These are phyloP conservation scores for Gambelia wislizenii DNA, from an alignment of 2,797 vertebrate species.

Conservation along the genomic window DNA sequence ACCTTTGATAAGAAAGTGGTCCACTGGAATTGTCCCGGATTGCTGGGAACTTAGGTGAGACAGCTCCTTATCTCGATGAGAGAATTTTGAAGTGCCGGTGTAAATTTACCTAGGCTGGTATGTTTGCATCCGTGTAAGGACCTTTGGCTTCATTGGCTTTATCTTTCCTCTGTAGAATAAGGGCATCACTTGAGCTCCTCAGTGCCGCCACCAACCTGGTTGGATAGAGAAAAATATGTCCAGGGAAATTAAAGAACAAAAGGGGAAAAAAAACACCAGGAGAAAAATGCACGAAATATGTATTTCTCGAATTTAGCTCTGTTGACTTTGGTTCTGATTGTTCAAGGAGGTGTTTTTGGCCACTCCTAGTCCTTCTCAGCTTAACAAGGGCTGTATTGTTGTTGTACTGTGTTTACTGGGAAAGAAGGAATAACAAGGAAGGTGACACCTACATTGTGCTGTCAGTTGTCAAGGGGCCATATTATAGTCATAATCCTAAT, in stretches of 20 bases:
- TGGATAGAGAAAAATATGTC: constrained; percentile 68
- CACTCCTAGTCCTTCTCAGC: constrained; percentile 60
- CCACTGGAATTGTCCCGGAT: constrained; percentile 64
- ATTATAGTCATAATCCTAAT: constrained; percentile 53
- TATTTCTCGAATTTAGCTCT: constrained; percentile 61
- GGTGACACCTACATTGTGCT: neutral
- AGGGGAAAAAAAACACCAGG: constrained; percentile 22
- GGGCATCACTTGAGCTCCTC: constrained; percentile 35
- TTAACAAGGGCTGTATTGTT: constrained; percentile 67
- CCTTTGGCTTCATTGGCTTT: constrained; percentile 59
- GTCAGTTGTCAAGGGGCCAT: constrained; percentile 56
- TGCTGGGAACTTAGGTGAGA: constrained; percentile 66
- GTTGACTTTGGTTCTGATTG: constrained; percentile 69
- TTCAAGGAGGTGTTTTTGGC: constrained; percentile 72
- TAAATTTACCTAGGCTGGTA: constrained; percentile 74
- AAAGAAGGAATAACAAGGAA: constrained; percentile 58
- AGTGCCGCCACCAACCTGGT: constrained; percentile 47
- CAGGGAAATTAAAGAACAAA: constrained; percentile 27
- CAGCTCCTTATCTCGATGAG: constrained; percentile 65
- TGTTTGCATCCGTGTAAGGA: constrained; percentile 65
- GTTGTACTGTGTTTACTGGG: constrained; percentile 27
- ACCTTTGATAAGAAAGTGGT: constrained; percentile 68
- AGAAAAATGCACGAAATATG: constrained; percentile 60
- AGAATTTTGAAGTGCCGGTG: constrained; percentile 60
- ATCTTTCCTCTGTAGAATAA: constrained; percentile 55